These are phyloP conservation scores for Bubalus kerabau DNA, from an alignment of 2,113 vertebrate species.

Conservation along the genomic window DNA sequence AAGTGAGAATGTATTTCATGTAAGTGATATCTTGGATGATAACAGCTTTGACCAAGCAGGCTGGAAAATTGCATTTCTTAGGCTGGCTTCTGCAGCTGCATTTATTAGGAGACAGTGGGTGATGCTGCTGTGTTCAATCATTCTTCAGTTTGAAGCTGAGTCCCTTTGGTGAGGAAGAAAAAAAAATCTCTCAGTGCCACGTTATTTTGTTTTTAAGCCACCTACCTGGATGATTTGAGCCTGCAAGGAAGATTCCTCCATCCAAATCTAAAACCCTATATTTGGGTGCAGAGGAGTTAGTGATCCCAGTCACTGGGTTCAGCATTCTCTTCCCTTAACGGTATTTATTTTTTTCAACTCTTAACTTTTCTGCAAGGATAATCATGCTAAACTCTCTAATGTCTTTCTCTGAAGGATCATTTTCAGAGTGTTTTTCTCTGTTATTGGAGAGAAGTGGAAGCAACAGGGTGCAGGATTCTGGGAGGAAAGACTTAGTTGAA, in stretches of 20 bases:
- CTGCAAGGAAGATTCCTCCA: neutral
- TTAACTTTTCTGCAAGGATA: neutral
- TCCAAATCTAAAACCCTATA: neutral
- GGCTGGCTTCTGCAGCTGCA: neutral
- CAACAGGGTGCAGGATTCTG: neutral
- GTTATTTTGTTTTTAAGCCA: neutral
- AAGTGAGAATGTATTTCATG: conserved; percentile 2
- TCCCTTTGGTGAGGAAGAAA: neutral
- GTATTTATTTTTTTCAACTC: neutral
- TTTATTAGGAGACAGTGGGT: neutral
- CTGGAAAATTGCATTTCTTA: conserved; percentile 10
- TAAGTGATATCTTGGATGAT: conserved; percentile 35
- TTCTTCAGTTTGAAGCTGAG: conserved; percentile 26
- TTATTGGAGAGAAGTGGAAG: neutral
- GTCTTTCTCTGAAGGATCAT: neutral
- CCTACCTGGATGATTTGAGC: neutral
- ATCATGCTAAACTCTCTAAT: neutral
- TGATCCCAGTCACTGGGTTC: neutral
- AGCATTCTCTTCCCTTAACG: neutral
- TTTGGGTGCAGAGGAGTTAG: accelerated
- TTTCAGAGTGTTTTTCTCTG: neutral
- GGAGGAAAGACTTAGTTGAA: neutral
- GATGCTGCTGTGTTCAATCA: neutral
- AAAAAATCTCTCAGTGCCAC: neutral
- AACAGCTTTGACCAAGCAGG: neutral